phyloP scores from a whole-genome alignment of 2,113 vertebrate genomes.

The Macrotis lagotis region DNA sequence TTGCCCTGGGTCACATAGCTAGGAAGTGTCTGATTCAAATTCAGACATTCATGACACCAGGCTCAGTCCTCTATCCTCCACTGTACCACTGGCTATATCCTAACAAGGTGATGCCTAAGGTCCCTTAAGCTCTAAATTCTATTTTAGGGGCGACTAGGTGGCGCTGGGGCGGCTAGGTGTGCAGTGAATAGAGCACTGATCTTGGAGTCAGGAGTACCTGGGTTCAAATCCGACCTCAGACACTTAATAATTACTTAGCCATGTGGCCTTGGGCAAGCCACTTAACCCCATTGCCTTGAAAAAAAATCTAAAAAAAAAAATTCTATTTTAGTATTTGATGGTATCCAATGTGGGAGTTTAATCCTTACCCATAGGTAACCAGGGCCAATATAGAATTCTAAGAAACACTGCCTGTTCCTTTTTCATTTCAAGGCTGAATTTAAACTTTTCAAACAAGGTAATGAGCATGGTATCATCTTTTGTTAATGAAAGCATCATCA shows the following conservation, averaged over 20 bases:
- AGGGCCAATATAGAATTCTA: background rate
- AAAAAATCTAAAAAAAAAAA: no score
- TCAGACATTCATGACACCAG: background rate
- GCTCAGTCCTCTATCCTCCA: background rate
- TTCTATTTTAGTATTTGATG: background rate
- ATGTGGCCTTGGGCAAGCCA: no score
- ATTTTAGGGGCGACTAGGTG: no score
- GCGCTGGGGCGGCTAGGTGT: no score
- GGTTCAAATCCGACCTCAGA: no score
- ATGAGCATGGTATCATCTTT: background rate
- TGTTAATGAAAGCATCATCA: background rate
- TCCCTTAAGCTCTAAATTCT: background rate
- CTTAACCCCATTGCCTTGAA: no score
- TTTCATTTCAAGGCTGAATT: background rate
- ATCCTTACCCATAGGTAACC: background rate
- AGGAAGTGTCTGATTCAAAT: background rate
- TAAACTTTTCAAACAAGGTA: background rate
- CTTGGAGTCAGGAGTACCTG: no score
- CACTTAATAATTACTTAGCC: no score
- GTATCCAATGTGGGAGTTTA: background rate
- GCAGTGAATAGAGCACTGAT: no score
- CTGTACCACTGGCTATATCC: background rate
- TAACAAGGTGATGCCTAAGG: background rate
- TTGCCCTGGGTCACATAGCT: background rate
- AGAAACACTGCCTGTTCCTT: background rate